Evolutionary conservation across 2,888 invertebrate species (phyloP), one percentile per base, ranked within the genome.

Genomic region (Tenthredo scrophulariae): DNA sequence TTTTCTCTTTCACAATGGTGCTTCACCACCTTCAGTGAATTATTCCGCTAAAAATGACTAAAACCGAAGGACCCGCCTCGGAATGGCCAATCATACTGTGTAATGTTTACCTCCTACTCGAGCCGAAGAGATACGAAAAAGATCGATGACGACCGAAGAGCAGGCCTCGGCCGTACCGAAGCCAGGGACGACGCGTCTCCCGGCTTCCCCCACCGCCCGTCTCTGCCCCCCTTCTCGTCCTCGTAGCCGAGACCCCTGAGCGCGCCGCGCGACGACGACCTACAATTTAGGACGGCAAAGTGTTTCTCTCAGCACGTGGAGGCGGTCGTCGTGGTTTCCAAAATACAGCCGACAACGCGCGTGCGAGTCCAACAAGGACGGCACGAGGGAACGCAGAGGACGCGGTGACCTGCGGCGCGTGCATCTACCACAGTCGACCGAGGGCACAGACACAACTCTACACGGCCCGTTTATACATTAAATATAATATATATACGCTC

Each of bases 41-140:
- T 83, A 83, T 83, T 83, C 43, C 83, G 85, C 70, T 84, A 85
- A 86, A 88, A 88, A 88, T 83, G 89, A 91, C 65, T 33, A 91
- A 89, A 92, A 92, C 91, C 91, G 89, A 91, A 92, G 92, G 91
- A 92, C 91, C 92, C 92, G 92, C 92, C 91, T 91, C 91, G 89
- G 89, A 89, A 90, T 90, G 90, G 90, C 92, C 92, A 91, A 92
- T 92, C 91, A 90, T 91, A 92, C 91, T 90, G 91, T 91, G 89
- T 89, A 92, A 91, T 92, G 91, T 92, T 92, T 92, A 92, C 92
- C 92, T 92, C 92, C 90, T 92, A 91, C 90, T 90, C 88, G 87
- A 84, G 86, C 87, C 91, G 91, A 90, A 84, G 84, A 75, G 85
- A 84, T 85, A 87, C 91, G 91, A 90, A 89, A 88, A 89, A 87